phyloP scores from a whole-genome alignment of 2,888 invertebrate genomes.

The Magallana nippona region DNA sequence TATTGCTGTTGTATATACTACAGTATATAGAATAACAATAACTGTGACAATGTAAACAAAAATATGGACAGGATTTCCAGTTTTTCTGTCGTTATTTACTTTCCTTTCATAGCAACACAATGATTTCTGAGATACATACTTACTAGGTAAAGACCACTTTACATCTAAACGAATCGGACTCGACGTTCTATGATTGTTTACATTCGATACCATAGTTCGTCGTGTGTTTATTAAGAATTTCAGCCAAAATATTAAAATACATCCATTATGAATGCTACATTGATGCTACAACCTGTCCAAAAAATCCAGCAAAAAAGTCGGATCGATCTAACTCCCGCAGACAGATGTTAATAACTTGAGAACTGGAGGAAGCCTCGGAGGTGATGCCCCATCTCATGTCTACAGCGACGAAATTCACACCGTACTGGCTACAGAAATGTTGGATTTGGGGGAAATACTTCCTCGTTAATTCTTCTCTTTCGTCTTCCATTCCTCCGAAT shows the following conservation, averaged over 20 bases:
- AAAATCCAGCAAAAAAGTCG: conserved; percentile 77
- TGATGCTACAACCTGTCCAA: conserved; percentile 71
- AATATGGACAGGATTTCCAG: no score
- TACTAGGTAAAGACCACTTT: no score
- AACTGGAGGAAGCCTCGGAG: conserved; percentile 72
- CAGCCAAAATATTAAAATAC: no score
- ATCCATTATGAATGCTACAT: background rate
- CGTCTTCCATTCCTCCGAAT: conserved; percentile 79
- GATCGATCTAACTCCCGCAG: conserved; percentile 76
- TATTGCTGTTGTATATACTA: no score
- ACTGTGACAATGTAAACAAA: no score
- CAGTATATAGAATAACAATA: no score
- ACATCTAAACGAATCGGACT: background rate
- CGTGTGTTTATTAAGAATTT: background rate
- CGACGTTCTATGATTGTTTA: conserved; percentile 34
- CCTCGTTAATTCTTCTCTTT: conserved; percentile 76
- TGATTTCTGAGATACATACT: no score
- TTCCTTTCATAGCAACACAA: no score
- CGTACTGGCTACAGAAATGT: conserved; percentile 70
- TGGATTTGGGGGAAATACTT: conserved; percentile 75
- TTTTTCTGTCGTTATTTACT: no score
- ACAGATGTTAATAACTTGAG: conserved; percentile 76
- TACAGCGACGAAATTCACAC: conserved; percentile 76
- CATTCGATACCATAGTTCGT: conserved; percentile 28
- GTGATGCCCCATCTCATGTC: conserved; percentile 79